A percentile compares a stretch with the other conserved stretches of the same genome.
Evolutionary conservation across 2,888 invertebrate species (phyloP).

Genomic region (Macrophya alboannulata): DNA sequence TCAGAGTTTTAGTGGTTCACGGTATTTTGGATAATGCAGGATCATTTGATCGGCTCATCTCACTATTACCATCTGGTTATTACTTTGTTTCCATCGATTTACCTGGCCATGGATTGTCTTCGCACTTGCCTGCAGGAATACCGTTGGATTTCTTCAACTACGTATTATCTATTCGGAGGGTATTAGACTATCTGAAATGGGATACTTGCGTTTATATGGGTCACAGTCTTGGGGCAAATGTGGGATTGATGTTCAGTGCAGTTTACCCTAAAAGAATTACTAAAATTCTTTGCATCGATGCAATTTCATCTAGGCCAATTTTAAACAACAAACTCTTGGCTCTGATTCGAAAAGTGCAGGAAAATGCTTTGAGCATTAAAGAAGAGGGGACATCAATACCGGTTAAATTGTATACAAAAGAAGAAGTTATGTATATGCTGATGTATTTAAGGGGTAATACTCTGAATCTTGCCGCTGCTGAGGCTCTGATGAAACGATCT

Average conservation of each 20-base stretch:
- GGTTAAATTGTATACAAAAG: constrained; percentile 77
- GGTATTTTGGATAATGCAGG: constrained; percentile 80
- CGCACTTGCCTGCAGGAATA: constrained; percentile 77
- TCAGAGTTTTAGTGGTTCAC: constrained; percentile 74
- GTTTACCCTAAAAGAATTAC: constrained; percentile 79
- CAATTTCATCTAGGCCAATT: constrained; percentile 72
- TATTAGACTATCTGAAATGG: constrained; percentile 78
- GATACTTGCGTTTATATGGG: constrained; percentile 75
- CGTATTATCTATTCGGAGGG: constrained; percentile 70
- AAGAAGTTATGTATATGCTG: constrained; percentile 81
- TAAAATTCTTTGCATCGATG: constrained; percentile 80
- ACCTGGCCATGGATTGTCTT: constrained; percentile 81
- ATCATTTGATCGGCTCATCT: constrained; percentile 78
- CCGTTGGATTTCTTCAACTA: constrained; percentile 76
- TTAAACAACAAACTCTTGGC: constrained; percentile 66
- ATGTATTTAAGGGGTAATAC: constrained; percentile 76
- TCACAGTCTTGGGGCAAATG: constrained; percentile 82
- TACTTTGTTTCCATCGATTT: constrained; percentile 79
- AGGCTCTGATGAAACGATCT: constrained; percentile 80
- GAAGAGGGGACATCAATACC: constrained; percentile 66
- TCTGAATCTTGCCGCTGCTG: constrained; percentile 80
- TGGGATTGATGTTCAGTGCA: constrained; percentile 76
- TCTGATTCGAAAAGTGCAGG: constrained; percentile 75
- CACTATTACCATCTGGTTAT: constrained; percentile 73
- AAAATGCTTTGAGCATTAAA: constrained; percentile 74